Conservation (phyloP, 2,888 invertebrate species). For the Phlogophora meticulosa region DNA sequence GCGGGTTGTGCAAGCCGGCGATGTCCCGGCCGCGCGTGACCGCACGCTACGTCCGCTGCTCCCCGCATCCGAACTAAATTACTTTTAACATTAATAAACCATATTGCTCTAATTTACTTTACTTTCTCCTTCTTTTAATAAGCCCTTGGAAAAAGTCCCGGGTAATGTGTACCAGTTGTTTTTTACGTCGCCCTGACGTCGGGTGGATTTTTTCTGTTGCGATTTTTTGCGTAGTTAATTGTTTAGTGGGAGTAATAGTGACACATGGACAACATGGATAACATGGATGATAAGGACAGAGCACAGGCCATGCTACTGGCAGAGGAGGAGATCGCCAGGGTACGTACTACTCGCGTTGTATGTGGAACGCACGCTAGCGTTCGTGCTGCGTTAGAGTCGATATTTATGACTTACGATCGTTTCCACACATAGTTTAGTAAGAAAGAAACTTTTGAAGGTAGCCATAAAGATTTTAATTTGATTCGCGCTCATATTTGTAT, state of each 20-base stretch:
- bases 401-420: slow-evolving; percentile 54
- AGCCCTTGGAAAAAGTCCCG: slow-evolving; percentile 84
- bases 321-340: slow-evolving; percentile 87
- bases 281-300: slow-evolving; percentile 74
- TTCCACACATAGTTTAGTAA: slow-evolving; percentile 59
- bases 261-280: slow-evolving; percentile 71
- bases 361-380: slow-evolving; percentile 61
- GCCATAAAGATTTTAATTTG: slow-evolving; percentile 51
- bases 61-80: slow-evolving; percentile 84
- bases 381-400: slow-evolving; percentile 48
- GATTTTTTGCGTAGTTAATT: slow-evolving; percentile 67
- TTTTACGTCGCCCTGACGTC: slow-evolving; percentile 86
- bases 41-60: slow-evolving; percentile 79
- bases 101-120: slow-evolving; percentile 90
- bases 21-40: slow-evolving; percentile 77
- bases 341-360: slow-evolving; percentile 53
- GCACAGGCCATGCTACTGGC: slow-evolving; percentile 81
- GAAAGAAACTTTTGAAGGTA: slow-evolving; percentile 51
- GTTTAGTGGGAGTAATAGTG: slow-evolving; percentile 66
- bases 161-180: slow-evolving; percentile 89
- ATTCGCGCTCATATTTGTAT: slow-evolving; percentile 30
- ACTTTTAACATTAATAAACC: slow-evolving; percentile 90
- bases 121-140: slow-evolving; percentile 90
- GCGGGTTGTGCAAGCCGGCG: slow-evolving; percentile 72
- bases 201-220: slow-evolving; percentile 81